These are phyloP conservation scores for Natrix natrix DNA, from an alignment of 2,797 vertebrate species.

Conservation along the genomic window DNA sequence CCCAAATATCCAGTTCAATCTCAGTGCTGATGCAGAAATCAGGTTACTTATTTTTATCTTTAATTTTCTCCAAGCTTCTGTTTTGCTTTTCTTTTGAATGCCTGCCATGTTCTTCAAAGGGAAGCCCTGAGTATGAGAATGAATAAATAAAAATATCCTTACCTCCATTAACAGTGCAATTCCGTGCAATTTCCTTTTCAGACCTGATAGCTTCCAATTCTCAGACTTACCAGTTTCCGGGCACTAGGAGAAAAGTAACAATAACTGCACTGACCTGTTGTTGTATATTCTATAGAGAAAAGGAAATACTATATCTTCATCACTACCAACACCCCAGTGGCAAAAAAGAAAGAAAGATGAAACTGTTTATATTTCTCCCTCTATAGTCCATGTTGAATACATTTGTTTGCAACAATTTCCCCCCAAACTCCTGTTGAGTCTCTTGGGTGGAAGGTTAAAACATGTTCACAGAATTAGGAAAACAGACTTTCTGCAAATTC, in stretches of 20 bases:
- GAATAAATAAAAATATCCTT: background rate
- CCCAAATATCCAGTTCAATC: background rate
- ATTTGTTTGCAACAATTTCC: background rate
- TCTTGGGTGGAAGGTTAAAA: background rate
- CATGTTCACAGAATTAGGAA: background rate
- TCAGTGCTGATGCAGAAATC: background rate
- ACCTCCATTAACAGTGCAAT: background rate
- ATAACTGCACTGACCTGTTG: background rate
- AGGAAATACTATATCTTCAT: background rate
- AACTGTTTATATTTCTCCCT: background rate
- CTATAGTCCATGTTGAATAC: background rate
- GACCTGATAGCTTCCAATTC: background rate
- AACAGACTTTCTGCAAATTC: background rate
- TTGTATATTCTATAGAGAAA: background rate
- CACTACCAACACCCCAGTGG: background rate
- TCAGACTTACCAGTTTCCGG: background rate
- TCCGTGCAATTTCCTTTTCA: background rate
- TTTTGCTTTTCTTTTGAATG: background rate
- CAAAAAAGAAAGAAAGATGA: background rate
- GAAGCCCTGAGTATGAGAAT: background rate
- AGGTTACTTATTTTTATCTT: background rate
- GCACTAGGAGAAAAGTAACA: background rate
- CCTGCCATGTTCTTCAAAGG: background rate
- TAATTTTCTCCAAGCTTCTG: background rate
- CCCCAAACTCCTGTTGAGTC: background rate